A percentile compares a stretch with the other conserved stretches of the same genome.
phyloP scores from a whole-genome alignment of 2,797 vertebrate genomes.

The Hoplostethus mediterraneus region DNA sequence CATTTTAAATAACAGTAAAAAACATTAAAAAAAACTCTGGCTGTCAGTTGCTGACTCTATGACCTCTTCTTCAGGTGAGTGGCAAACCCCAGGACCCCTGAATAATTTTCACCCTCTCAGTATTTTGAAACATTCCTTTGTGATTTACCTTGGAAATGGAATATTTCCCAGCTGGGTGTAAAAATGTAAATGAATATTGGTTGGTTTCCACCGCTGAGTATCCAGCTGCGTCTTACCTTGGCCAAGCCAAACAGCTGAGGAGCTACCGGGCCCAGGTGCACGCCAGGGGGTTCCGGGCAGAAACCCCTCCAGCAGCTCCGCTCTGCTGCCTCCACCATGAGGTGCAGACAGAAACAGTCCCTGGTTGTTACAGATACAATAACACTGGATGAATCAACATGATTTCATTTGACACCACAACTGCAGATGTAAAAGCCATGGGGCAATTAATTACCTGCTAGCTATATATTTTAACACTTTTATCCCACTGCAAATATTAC shows the following conservation, averaged over 20 bases:
- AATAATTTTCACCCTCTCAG: constrained; percentile 35
- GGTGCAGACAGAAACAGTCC: constrained; percentile 69
- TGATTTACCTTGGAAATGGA: constrained; percentile 59
- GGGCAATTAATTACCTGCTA: constrained; percentile 53
- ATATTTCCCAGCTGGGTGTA: constrained; percentile 57
- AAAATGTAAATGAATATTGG: constrained; percentile 55
- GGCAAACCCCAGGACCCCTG: constrained; percentile 23
- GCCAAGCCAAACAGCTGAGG: constrained; percentile 76
- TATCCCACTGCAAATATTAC: constrained; percentile 44
- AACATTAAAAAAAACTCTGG: background rate
- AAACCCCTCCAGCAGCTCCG: constrained; percentile 3
- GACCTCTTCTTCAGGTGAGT: constrained; percentile 48
- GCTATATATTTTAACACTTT: constrained; percentile 52
- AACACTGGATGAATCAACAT: constrained; percentile 65
- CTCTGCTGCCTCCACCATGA: constrained; percentile 40
- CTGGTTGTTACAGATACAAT: constrained; percentile 69
- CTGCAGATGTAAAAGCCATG: constrained; percentile 36
- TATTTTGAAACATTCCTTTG: constrained; percentile 50
- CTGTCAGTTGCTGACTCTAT: background rate
- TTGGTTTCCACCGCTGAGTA: constrained; percentile 50
- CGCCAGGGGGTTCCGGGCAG: constrained; percentile 43
- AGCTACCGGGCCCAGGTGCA: constrained; percentile 68
- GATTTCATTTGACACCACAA: constrained; percentile 45
- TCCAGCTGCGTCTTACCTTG: constrained; percentile 52
- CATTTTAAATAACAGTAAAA: constrained; percentile 5